Evolutionary conservation across 2,113 vertebrate species (phyloP).

Genomic region (Malurus alboscapulatus): DNA sequence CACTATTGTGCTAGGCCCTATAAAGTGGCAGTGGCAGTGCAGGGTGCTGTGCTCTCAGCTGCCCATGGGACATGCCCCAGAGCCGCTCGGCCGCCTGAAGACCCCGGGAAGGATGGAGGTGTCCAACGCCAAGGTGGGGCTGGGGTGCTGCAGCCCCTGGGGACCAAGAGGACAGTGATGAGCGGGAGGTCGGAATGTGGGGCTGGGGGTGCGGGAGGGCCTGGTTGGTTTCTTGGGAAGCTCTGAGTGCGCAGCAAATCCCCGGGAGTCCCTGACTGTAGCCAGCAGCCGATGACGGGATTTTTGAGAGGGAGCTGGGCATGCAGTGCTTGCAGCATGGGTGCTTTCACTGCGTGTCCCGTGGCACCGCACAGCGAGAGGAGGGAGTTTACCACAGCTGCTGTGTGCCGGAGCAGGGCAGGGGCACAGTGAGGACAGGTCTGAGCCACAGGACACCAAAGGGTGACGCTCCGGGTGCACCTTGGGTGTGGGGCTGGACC

Average conservation of each 20-base stretch:
- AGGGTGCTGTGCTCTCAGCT: background rate
- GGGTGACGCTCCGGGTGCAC: background rate
- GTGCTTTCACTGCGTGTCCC: background rate
- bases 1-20: slow-evolving; percentile 37
- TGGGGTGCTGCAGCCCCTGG: background rate
- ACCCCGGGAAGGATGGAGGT: slow-evolving; percentile 33
- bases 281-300: background rate
- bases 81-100: background rate
- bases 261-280: rapidly evolving
- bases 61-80: slow-evolving; percentile 11
- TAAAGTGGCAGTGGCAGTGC: background rate
- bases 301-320: background rate
- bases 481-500: background rate
- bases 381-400: background rate
- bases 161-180: rapidly evolving
- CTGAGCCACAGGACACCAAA: rapidly evolving
- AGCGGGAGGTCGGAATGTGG: background rate
- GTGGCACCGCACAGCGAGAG: rapidly evolving
- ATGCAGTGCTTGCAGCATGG: rapidly evolving
- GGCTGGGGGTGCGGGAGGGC: background rate
- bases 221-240: background rate
- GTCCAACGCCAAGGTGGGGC: slow-evolving; percentile 49
- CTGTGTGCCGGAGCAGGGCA: background rate
- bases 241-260: rapidly evolving
- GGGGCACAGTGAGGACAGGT: background rate